These are phyloP conservation scores for Cossypha caffra DNA, from an alignment of 2,797 vertebrate species.

Conservation along the genomic window DNA sequence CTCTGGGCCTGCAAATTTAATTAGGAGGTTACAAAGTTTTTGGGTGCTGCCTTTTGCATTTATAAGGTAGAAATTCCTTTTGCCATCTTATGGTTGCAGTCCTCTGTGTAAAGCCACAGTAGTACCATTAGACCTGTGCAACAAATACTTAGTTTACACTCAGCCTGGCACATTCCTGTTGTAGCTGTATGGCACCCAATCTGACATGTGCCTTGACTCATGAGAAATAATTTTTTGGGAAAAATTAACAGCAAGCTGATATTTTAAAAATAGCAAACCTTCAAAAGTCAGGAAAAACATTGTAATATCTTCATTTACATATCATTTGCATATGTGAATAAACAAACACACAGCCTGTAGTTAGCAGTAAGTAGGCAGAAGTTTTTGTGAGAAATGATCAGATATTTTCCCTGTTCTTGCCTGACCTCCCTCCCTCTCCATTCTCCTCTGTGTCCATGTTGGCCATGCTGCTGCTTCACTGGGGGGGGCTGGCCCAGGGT, in stretches of 20 bases:
- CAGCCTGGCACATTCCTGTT: not conserved
- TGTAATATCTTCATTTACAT: not conserved
- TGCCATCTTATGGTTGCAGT: not conserved
- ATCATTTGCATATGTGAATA: not conserved
- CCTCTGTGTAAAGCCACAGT: not conserved
- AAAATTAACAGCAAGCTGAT: not conserved
- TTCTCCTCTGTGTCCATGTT: not conserved
- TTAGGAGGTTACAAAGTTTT: not conserved
- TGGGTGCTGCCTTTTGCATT: not conserved
- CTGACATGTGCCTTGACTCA: not conserved
- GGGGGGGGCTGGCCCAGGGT: not conserved
- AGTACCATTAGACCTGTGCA: fast-evolving
- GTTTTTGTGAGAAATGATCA: not conserved
- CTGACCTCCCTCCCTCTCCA: not conserved
- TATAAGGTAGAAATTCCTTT: not conserved
- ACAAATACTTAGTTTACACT: not conserved
- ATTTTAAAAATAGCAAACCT: not conserved
- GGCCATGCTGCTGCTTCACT: not conserved
- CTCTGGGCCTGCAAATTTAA: not conserved
- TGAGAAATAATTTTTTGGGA: not conserved
- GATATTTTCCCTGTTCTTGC: not conserved
- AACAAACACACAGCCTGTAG: not conserved
- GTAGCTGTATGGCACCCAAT: not conserved
- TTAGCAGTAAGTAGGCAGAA: not conserved
- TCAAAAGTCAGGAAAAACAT: not conserved